A percentile compares a stretch with the other conserved stretches of the same genome.
phyloP scores from a whole-genome alignment of 35 echinoderm and acorn worm genomes.

The Apostichopus japonicus region DNA sequence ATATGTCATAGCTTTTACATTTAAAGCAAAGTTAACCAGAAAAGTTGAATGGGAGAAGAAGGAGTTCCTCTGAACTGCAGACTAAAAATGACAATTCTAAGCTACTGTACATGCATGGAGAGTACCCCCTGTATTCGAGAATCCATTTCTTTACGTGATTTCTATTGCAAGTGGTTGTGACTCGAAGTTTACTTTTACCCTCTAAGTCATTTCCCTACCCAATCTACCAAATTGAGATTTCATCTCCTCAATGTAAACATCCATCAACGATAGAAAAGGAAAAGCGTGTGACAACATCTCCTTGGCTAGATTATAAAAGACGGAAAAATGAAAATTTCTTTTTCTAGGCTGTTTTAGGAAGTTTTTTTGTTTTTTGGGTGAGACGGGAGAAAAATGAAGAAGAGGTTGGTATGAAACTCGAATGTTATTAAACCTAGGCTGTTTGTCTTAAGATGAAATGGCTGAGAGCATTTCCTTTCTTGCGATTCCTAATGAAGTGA shows the following conservation, averaged over 20 bases:
- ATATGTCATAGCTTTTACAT: no score
- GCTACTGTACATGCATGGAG: no score
- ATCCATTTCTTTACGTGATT: neutral
- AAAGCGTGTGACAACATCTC: slow-evolving; percentile 3
- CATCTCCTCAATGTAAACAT: slow-evolving; percentile 6
- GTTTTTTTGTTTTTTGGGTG: neutral
- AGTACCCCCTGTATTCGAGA: no score
- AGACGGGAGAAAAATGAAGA: no score
- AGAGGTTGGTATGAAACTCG: neutral
- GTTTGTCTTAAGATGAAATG: slow-evolving; percentile 21
- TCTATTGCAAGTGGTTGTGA: neutral
- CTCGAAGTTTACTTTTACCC: neutral
- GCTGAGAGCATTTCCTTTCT: slow-evolving; percentile 29
- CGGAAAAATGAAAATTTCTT: neutral
- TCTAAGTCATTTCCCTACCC: neutral
- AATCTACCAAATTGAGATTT: slow-evolving; percentile 35
- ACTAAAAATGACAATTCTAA: no score
- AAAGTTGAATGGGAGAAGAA: no score
- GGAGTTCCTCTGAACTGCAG: no score
- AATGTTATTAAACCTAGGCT: slow-evolving; percentile 23
- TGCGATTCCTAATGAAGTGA: slow-evolving; percentile 14
- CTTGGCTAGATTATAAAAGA: neutral
- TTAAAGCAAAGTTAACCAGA: no score
- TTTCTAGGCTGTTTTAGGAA: neutral
- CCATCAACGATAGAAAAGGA: neutral